Base-by-base conservation (phyloP, 92 coral and sea anemone species). In the Palythoa grandis region DNA sequence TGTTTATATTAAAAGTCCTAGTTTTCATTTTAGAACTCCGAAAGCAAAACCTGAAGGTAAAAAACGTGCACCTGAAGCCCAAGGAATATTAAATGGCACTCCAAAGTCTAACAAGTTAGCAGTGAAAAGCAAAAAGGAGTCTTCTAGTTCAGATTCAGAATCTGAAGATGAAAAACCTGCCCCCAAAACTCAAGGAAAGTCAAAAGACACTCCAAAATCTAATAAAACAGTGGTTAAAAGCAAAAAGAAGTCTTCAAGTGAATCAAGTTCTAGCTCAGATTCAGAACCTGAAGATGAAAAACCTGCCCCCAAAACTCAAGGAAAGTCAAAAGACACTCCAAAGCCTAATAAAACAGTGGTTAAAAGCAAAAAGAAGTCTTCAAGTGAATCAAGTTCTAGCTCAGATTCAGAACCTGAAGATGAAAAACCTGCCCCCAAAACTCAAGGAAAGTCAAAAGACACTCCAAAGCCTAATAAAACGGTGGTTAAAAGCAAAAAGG, bases 1-100 rank as follows among this genome's bases (percentile, higher is more conserved):
- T 0, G 50, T 43, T 43, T 43, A 8, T 5, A 43, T 43, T 43
- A 43, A 43, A 43, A 43, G 7, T 8, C 7, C 0, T 43, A 8
- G 50, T 43, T 43, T 43, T 43, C 50, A 3, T 43, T 43, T 43
- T 43, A 43, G 50, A 56, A 56, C 11, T 11, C 78, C 90, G 8
- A 88, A 88, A n/a, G 86, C 94, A 10, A 89, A 91, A 65, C 85
- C 88, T 70, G 95, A 94, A 38, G 88, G 85, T 76, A 92, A 74
- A 65, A 87, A 83, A 23, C 60, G 90, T 61, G 90, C 84, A 5
- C 76, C 90, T 4, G 72, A 76, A 78, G 89, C 47, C 25, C 29
- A 7, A 8, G 43, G n/a, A 24, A 89, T 74, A 40, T 71, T 66
- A 2, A 79, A 75, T n/a, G 78, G 88, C 8, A 67, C 79, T 56